Evolutionary conservation across 1,140 invertebrate species (phyloP).

Genomic region (Bathynomus jamesi): DNA sequence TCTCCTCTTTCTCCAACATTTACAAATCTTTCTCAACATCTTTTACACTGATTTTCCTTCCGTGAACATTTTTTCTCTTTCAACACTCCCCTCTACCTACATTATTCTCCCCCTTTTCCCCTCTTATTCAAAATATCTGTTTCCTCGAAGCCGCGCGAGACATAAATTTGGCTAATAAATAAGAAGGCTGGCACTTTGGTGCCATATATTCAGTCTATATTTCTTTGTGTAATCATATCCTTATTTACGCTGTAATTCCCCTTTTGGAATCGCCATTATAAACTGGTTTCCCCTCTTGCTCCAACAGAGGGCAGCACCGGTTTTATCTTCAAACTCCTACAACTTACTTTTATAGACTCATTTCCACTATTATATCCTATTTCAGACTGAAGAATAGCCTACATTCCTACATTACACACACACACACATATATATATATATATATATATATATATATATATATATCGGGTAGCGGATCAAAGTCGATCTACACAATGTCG

Average conservation of each 20-base stretch:
- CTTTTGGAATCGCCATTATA: neutral
- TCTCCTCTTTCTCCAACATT: too few species aligned
- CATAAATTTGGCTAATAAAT: neutral
- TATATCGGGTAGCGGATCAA: too few species aligned
- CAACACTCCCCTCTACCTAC: too few species aligned
- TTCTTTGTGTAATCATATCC: neutral
- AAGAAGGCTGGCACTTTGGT: neutral
- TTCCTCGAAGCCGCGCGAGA: neutral
- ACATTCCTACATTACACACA: too few species aligned
- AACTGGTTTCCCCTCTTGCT: neutral
- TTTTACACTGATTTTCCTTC: too few species aligned
- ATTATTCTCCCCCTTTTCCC: neutral
- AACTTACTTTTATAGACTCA: neutral
- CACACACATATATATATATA: too few species aligned
- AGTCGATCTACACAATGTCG: too few species aligned
- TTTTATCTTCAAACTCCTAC: neutral
- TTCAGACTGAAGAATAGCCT: neutral
- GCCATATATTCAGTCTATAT: neutral
- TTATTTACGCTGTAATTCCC: neutral
- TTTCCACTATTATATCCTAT: neutral
- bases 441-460: too few species aligned
- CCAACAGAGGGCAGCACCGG: neutral
- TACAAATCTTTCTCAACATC: too few species aligned
- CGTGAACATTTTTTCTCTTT: too few species aligned
- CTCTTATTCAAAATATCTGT: neutral